Evolutionary conservation across 37 sponge, comb jelly and placozoan genomes (phyloP), one percentile per base, ranked within the genome.

Genomic region (Halisarca cf. caerulea): DNA sequence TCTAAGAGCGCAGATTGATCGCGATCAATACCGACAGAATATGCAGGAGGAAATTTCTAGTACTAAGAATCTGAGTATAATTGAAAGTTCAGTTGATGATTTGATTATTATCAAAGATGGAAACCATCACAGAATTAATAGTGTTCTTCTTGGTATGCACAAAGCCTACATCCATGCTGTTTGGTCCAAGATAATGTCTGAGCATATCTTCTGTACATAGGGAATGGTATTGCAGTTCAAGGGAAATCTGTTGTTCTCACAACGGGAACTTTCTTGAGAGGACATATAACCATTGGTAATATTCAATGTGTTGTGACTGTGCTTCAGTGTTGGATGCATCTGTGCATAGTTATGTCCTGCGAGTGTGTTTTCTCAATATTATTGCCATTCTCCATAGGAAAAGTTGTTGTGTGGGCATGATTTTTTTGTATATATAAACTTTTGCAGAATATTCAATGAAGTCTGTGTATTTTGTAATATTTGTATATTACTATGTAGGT

Each of bases 221-320:
- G 66, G 3, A 84, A 87, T 30, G 88, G 91, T 35, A 71, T 78
- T 33, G 25, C 35, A 5, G 20, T 91, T 0, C n/a, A 15, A 0
- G 37, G 86, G 18, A 68, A 84, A 35, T 23, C 81, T 66, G 93
- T 95, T 1, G 82, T 95, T 18, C 40, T 95, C 1, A 92, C 96
- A 30, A 92, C 96, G 42, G 96, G 96, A 30, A 95, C 96, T 17
- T 95, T 95, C 70, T 55, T 95, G 8, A 83, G 86, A 23, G 96
- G 93, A 66, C 58, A 37, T 25, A 95, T 95, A 23, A 44, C 40
- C 36, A 92, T 95, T 69, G 96, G 96, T 92, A 78, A 84, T 84
- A 23, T 28, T 73, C 23, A 28, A 28, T 27, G 32, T 66, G 25
- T 24, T n/a, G 17, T 24, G 17, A 28, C 20, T 27, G 20, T 66